Conservation (phyloP, 2,113 vertebrate genomes). For the Heterocephalus glaber region DNA sequence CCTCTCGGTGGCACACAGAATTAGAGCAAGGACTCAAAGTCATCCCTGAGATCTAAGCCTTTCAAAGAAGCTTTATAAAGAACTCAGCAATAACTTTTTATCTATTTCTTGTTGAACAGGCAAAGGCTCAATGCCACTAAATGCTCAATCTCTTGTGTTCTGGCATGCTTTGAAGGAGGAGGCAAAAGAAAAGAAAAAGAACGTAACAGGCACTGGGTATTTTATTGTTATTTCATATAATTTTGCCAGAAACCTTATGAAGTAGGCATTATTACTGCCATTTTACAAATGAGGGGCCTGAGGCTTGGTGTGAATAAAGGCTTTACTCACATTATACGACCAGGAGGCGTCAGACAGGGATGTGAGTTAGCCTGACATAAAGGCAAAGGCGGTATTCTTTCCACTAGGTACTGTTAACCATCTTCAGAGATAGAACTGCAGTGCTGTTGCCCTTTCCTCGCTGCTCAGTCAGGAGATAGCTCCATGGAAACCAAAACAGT, state of each 20-base stretch:
- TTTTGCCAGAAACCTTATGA: not conserved
- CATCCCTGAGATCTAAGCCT: constrained; percentile 26
- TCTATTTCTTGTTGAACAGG: constrained; percentile 45
- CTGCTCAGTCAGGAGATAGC: not conserved
- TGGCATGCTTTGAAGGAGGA: constrained; percentile 1
- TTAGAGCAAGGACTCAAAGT: not conserved
- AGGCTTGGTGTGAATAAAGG: not conserved
- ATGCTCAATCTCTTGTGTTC: not conserved
- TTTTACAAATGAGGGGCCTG: not conserved
- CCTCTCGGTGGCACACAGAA: not conserved
- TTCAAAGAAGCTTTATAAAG: constrained; percentile 36
- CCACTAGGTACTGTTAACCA: not conserved
- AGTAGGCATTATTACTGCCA: not conserved
- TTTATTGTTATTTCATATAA: not conserved
- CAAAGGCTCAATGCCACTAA: not conserved
- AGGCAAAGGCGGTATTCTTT: not conserved
- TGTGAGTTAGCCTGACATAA: not conserved
- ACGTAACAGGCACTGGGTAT: not conserved
- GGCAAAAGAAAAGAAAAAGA: not conserved
- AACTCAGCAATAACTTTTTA: not conserved
- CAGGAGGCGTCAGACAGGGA: not conserved
- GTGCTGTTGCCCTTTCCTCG: not conserved
- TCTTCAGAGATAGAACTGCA: not conserved
- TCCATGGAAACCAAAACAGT: not conserved
- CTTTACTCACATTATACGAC: not conserved